phyloP scores from a whole-genome alignment of 2,888 invertebrate species.

The Ectemnius lituratus region DNA sequence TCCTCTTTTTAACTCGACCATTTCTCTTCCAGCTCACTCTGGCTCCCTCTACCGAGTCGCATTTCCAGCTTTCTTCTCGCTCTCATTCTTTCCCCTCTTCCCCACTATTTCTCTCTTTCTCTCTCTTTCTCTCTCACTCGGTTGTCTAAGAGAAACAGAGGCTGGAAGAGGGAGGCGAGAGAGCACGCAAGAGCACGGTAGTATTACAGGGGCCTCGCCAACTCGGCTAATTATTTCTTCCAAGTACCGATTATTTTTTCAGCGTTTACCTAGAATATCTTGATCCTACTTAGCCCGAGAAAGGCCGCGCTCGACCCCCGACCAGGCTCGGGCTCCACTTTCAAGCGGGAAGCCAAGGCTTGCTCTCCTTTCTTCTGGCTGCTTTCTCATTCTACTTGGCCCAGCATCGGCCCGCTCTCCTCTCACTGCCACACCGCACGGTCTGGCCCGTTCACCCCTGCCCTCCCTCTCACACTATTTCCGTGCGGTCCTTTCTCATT shows the following conservation, averaged over 20 bases:
- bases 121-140: not conserved
- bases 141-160: too few relatives aligned
- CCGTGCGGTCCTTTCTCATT: not conserved
- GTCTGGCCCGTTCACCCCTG: too few relatives aligned
- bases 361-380: not conserved
- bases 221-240: slow-evolving; percentile 26
- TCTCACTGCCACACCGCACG: not conserved
- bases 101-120: slow-evolving; percentile 5
- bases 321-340: slow-evolving; percentile 13
- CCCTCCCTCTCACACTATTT: too few relatives aligned
- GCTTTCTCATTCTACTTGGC: not conserved
- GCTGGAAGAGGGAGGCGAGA: not conserved
- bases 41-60: too few relatives aligned
- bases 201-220: slow-evolving; percentile 18
- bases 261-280: slow-evolving; percentile 31
- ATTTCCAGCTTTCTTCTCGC: slow-evolving; percentile 3
- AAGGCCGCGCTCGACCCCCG: slow-evolving; percentile 16
- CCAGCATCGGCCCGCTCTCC: not conserved
- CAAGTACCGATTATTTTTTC: slow-evolving; percentile 35
- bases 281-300: slow-evolving; percentile 35
- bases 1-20: not conserved
- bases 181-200: not conserved
- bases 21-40: too few relatives aligned
- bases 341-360: slow-evolving; percentile 6
- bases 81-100: not conserved